phyloP scores from a whole-genome alignment of 2,888 invertebrate genomes.

The Pantelozetes paolii region DNA sequence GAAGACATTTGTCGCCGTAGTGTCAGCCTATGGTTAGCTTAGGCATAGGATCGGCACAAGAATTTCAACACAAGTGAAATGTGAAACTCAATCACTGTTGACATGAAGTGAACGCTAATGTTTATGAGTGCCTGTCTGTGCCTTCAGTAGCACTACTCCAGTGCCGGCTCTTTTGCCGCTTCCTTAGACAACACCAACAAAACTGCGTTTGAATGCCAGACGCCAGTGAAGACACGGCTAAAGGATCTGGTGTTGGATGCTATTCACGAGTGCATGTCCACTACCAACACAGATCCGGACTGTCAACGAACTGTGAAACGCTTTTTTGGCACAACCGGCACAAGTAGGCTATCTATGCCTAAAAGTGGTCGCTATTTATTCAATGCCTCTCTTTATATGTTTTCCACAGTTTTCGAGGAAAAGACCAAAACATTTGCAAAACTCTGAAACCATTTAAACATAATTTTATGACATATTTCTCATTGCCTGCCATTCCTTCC shows the following conservation, averaged over 20 bases:
- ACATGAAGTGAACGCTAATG: constrained; percentile 4
- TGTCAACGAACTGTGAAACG: constrained; percentile 33
- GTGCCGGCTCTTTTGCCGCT: constrained; percentile 23
- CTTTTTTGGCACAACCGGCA: constrained; percentile 32
- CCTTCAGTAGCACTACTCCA: neutral
- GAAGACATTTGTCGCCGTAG: constrained; percentile 21
- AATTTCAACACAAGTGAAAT: constrained; percentile 4
- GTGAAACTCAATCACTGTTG: constrained; percentile 31
- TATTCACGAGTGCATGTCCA: constrained; percentile 21
- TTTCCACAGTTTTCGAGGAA: constrained; percentile 6
- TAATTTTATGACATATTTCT: neutral
- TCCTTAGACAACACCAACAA: constrained; percentile 17
- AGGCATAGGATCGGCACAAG: neutral
- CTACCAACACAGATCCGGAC: constrained; percentile 17
- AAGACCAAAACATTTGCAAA: constrained; percentile 23
- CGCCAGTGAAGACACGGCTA: constrained; percentile 7
- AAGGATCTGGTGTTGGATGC: constrained; percentile 22
- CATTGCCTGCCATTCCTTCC: neutral
- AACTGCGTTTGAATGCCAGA: constrained; percentile 5
- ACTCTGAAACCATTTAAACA: neutral
- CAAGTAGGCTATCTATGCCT: neutral
- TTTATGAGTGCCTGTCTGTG: neutral
- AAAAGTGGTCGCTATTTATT: constrained; percentile 26
- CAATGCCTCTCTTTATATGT: constrained; percentile 6
- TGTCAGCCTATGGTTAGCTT: constrained; percentile 21